Evolutionary conservation across 2,888 invertebrate species (phyloP).

Genomic region (Dicyrtomina minuta): DNA sequence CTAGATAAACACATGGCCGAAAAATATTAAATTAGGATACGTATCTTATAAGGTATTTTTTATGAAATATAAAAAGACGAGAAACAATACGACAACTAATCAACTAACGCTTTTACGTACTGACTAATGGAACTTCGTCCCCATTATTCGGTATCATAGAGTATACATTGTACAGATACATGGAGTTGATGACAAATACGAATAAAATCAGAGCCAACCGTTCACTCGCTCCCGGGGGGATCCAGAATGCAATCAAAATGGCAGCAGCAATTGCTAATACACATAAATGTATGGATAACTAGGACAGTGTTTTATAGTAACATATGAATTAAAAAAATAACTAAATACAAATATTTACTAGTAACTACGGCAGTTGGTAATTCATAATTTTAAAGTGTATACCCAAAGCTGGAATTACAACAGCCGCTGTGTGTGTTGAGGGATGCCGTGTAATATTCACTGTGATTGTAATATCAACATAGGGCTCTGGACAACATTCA

Average conservation of each 20-base stretch:
- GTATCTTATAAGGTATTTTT: neutral
- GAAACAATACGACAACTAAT: neutral
- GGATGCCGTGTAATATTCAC: slow-evolving; percentile 36
- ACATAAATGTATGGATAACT: too few species aligned
- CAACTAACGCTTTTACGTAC: slow-evolving; percentile 44
- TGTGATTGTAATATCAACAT: slow-evolving; percentile 42
- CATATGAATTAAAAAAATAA: neutral
- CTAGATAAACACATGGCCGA: slow-evolving; percentile 29
- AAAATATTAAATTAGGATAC: neutral
- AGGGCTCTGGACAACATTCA: slow-evolving; percentile 42
- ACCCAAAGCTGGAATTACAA: slow-evolving; percentile 52
- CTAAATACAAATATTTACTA: neutral
- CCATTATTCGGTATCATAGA: slow-evolving; percentile 50
- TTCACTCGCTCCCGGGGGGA: slow-evolving; percentile 50
- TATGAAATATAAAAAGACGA: neutral
- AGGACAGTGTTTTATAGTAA: too few species aligned
- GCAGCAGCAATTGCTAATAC: slow-evolving; percentile 47
- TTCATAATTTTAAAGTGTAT: neutral
- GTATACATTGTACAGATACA: slow-evolving; percentile 51
- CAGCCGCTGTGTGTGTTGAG: slow-evolving; percentile 47
- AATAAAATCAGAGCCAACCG: slow-evolving; percentile 46
- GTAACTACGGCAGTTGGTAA: slow-evolving; percentile 50
- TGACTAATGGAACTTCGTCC: slow-evolving; percentile 49
- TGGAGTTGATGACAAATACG: slow-evolving; percentile 46
- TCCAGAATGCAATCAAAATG: slow-evolving; percentile 51